These are phyloP conservation scores for Urocitellus parryii DNA, from an alignment of 2,113 vertebrate species.

Conservation along the genomic window DNA sequence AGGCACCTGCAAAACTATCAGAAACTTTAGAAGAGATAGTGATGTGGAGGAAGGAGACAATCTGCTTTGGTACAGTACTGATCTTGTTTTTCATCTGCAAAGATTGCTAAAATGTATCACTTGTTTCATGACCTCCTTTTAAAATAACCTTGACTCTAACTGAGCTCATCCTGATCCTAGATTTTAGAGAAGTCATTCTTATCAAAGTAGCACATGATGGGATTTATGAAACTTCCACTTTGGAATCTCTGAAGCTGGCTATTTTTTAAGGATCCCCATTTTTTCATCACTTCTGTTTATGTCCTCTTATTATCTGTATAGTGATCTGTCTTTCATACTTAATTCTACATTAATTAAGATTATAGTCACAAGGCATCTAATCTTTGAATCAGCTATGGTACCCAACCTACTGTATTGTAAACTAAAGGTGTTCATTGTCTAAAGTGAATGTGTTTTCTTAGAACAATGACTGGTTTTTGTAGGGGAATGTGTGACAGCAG, in stretches of 20 bases:
- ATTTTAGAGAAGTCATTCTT: not conserved
- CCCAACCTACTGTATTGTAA: not conserved
- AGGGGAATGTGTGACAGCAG: not conserved
- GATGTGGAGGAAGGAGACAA: not conserved
- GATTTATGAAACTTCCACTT: not conserved
- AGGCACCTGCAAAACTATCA: not conserved
- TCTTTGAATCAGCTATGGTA: not conserved
- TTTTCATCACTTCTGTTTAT: not conserved
- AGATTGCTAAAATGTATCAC: not conserved
- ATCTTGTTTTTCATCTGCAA: not conserved
- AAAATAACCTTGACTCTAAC: not conserved
- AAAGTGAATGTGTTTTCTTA: not conserved
- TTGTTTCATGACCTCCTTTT: not conserved
- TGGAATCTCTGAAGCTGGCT: not conserved
- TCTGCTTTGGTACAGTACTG: not conserved
- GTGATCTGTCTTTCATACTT: not conserved
- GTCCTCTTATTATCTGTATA: not conserved
- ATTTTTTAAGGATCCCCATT: not conserved
- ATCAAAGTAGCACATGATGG: not conserved
- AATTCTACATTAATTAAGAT: not conserved
- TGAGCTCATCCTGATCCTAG: not conserved
- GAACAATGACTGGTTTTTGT: not conserved
- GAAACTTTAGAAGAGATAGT: not conserved
- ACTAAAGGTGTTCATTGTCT: not conserved
- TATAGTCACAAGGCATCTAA: not conserved